phyloP scores from a whole-genome alignment of 2,888 invertebrate genomes.

The Chromoteleia sp. region DNA sequence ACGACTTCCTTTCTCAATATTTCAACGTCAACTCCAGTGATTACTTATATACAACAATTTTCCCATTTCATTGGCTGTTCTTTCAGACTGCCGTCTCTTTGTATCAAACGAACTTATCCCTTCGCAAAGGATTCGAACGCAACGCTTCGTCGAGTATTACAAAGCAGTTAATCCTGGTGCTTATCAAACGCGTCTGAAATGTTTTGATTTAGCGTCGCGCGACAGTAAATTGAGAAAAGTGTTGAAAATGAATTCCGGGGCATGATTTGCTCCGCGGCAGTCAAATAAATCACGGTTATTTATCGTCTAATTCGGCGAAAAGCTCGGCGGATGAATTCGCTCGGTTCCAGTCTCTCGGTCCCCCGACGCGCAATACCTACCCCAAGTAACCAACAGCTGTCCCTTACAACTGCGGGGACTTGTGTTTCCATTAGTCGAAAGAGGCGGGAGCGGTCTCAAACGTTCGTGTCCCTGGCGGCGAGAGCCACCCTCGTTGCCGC shows the following conservation, averaged over 20 bases:
- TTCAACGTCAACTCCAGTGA: constrained; percentile 34
- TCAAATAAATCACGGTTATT: constrained; percentile 77
- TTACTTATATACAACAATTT: constrained; percentile 22
- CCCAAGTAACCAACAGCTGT: constrained; percentile 66
- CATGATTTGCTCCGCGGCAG: constrained; percentile 48
- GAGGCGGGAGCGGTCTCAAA: constrained; percentile 72
- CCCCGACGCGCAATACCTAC: constrained; percentile 24
- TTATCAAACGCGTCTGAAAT: constrained; percentile 38
- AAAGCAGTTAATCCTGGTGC: constrained; percentile 32
- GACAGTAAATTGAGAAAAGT: constrained; percentile 51
- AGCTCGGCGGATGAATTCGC: constrained; percentile 71
- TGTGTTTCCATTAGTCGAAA: constrained; percentile 78
- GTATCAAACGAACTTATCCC: constrained; percentile 27
- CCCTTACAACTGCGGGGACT: constrained; percentile 69
- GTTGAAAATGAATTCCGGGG: constrained; percentile 59
- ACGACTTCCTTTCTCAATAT: constrained; percentile 12
- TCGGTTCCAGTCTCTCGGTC: constrained; percentile 67
- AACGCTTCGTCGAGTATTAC: constrained; percentile 24
- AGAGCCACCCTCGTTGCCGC: constrained; percentile 48
- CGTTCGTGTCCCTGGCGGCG: constrained; percentile 59
- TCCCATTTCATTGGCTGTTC: constrained; percentile 15
- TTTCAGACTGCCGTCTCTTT: constrained; percentile 10
- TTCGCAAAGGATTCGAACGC: background rate
- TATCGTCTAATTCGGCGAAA: constrained; percentile 78
- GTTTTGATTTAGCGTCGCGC: constrained; percentile 46